Evolutionary conservation across 1,140 invertebrate genomes (phyloP), one percentile per base, ranked within the genome.

Genomic region (Sinella curviseta): DNA sequence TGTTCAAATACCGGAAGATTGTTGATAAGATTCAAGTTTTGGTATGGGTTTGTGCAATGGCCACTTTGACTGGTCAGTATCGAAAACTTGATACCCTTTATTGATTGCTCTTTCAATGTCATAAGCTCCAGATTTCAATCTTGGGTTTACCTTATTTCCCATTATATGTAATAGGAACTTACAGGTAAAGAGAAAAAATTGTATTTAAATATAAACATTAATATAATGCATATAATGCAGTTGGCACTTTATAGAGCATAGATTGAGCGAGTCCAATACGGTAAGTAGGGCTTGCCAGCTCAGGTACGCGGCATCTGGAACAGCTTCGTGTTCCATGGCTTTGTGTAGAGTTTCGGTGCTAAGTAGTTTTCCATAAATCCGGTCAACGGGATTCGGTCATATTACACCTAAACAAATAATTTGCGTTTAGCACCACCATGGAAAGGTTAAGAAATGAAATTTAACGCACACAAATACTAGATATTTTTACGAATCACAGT

Each of bases 191-290:
- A 26, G 57, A 12, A 17, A 8, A 48, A 48, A 48, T 48, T n/a
- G n/a, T n/a, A n/a, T n/a, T n/a, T n/a, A n/a, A n/a, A n/a, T n/a
- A n/a, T n/a, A n/a, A n/a, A n/a, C n/a, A n/a, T n/a, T n/a, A n/a
- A n/a, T n/a, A n/a, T n/a, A n/a, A n/a, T n/a, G n/a, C n/a, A n/a
- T n/a, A n/a, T 48, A 48, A 48, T 3, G 8, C 12, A 60, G 24
- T 12, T 48, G 8, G 8, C 24, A 60, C 57, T 88, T 94, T 94
- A 84, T 94, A 95, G 82, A 95, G 91, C 31, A 95, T 84, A 76
- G 89, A 89, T 57, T 90, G 88, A 1, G 92, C 91, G 35, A 94
- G 85, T 82, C 81, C 75, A 67, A 90, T 91, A 2, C 93, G 88
- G 79, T 91, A 93, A 36, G 89, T 87, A 0, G 92, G 89, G 0